Conservation (phyloP, 2,113 vertebrate species). For the Buteo buteo region DNA sequence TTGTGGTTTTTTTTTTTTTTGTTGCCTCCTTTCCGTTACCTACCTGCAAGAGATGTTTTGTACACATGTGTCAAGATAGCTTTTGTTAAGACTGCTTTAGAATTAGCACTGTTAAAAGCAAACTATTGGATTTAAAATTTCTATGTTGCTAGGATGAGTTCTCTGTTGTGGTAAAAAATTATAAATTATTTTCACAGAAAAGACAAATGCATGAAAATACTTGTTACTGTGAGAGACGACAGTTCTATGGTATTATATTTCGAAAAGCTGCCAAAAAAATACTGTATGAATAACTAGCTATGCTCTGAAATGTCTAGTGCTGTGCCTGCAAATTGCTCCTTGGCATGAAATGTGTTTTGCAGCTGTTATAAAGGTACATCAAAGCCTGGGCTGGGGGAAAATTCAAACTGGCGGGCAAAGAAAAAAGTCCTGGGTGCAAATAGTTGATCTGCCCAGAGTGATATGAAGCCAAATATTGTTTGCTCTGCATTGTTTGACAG, state of each 20-base stretch:
- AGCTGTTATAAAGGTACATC: conserved; percentile 55
- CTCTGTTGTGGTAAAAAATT: conserved; percentile 39
- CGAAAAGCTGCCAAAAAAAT: conserved; percentile 46
- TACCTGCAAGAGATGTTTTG: background rate
- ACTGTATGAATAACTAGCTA: conserved; percentile 51
- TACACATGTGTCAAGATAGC: background rate
- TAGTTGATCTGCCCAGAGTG: conserved; percentile 32
- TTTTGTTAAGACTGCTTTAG: background rate
- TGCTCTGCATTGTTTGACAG: conserved; percentile 50
- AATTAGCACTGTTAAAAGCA: conserved; percentile 10
- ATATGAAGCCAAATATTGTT: conserved; percentile 55
- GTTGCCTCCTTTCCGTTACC: background rate
- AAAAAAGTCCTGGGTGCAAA: conserved; percentile 45
- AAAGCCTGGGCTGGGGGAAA: conserved; percentile 44
- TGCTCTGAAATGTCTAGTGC: conserved; percentile 47
- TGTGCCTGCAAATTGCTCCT: conserved; percentile 61
- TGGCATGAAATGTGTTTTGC: conserved; percentile 64
- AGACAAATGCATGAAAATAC: conserved; percentile 55
- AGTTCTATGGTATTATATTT: conserved; percentile 36
- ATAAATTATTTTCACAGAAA: conserved; percentile 39
- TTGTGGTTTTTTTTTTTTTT: background rate
- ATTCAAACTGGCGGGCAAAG: conserved; percentile 37
- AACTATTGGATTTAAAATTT: background rate
- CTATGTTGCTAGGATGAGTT: background rate
- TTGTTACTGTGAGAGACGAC: conserved; percentile 43